Conservation (phyloP, 2,797 vertebrate species). For the Chaetophractus vellerosus region DNA sequence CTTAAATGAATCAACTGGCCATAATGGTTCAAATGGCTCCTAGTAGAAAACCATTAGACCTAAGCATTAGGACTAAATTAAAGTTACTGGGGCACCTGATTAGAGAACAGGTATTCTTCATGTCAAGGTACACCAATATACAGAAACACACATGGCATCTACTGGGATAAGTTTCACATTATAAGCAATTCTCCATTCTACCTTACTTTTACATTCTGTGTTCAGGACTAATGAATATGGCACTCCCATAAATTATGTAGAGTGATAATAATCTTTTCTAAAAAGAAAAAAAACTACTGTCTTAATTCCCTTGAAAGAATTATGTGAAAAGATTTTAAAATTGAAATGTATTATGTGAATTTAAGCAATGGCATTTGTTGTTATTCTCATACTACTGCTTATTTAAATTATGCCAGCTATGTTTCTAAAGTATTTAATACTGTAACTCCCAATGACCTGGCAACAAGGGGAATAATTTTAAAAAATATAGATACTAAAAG, state of each 20-base stretch:
- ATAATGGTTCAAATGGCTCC: neutral
- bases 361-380: neutral
- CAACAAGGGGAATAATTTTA: neutral
- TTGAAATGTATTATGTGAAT: neutral
- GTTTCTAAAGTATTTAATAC: neutral
- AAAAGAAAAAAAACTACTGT: neutral
- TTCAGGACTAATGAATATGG: neutral
- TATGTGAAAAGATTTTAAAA: neutral
- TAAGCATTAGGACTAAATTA: neutral
- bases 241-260: neutral
- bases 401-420: neutral
- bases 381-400: neutral
- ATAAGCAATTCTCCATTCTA: neutral
- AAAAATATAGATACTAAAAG: neutral
- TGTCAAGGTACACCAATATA: neutral
- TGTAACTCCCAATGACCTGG: neutral
- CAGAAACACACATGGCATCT: neutral
- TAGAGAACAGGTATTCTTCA: neutral
- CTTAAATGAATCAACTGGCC: conserved; percentile 13
- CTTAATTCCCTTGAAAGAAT: neutral
- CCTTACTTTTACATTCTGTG: neutral
- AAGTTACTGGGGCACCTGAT: neutral
- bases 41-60: neutral
- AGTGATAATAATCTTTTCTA: neutral
- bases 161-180: neutral